These are phyloP conservation scores for Rhinella marina DNA, from an alignment of 2,797 vertebrate genomes.

Conservation along the genomic window DNA sequence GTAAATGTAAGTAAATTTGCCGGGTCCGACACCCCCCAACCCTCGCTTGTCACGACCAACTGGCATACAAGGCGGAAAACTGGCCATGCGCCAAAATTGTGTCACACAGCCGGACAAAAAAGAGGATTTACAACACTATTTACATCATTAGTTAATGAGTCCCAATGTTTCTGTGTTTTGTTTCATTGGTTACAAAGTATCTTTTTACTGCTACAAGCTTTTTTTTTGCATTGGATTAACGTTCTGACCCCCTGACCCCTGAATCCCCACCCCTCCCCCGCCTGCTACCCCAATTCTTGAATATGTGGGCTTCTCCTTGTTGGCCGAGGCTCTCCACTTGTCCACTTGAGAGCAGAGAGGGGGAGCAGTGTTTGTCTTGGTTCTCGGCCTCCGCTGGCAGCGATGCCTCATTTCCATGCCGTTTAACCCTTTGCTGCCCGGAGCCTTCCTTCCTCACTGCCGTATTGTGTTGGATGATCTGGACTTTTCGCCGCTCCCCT, in stretches of 20 bases:
- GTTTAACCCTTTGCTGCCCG: slow-evolving; percentile 34
- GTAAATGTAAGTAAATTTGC: too few species aligned
- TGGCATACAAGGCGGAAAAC: too few species aligned
- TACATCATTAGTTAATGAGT: too few species aligned
- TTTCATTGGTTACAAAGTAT: background rate
- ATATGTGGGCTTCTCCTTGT: slow-evolving; percentile 6
- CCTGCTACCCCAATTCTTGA: background rate
- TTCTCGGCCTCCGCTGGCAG: slow-evolving; percentile 16
- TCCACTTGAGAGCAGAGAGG: slow-evolving; percentile 30
- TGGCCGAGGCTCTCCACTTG: slow-evolving; percentile 5
- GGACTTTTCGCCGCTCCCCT: too few species aligned
- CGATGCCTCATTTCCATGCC: slow-evolving; percentile 45
- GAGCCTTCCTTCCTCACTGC: background rate
- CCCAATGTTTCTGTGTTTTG: too few species aligned
- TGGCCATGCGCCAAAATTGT: too few species aligned
- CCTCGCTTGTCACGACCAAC: too few species aligned
- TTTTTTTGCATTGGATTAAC: background rate
- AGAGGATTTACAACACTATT: too few species aligned
- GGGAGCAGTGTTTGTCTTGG: slow-evolving; percentile 45
- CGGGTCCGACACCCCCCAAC: too few species aligned
- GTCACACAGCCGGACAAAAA: too few species aligned
- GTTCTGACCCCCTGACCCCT: background rate
- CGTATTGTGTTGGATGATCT: too few species aligned
- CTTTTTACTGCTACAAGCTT: background rate
- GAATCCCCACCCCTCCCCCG: background rate